A percentile compares a stretch with the other conserved stretches of the same genome.
Conservation (phyloP, 2,797 vertebrate species). For the Coluber constrictor region DNA sequence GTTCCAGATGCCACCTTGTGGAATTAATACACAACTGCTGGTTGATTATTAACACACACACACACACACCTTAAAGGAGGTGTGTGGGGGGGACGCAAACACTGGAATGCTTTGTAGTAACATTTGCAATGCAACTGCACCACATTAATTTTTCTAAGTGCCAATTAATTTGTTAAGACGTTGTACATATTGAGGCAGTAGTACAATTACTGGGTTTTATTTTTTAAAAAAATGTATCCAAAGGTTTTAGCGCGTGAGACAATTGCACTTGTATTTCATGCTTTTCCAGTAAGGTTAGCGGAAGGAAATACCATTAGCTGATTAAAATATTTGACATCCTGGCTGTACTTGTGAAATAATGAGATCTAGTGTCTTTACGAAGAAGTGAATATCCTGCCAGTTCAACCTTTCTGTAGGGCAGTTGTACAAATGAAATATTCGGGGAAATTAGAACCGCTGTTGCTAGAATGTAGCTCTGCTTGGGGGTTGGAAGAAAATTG, state of each 20-base stretch:
- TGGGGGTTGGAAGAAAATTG: background rate
- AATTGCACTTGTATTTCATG: background rate
- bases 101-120: background rate
- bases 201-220: background rate
- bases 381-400: background rate
- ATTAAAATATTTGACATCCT: background rate
- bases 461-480: background rate
- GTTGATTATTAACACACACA: background rate
- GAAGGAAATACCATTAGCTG: background rate
- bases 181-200: background rate
- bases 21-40: background rate
- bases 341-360: background rate
- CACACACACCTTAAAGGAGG: background rate
- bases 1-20: slow-evolving; percentile 23
- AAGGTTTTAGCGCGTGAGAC: background rate
- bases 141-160: background rate
- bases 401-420: background rate
- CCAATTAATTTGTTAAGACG: background rate
- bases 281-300: background rate
- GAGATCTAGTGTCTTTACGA: background rate
- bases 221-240: background rate
- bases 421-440: background rate
- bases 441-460: background rate
- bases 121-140: background rate
- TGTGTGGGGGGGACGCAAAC: no score